Percentiles rank a stretch among this genome's conserved stretches.
phyloP scores from a whole-genome alignment of 2,113 vertebrate species.

The Leucosticte australis region DNA sequence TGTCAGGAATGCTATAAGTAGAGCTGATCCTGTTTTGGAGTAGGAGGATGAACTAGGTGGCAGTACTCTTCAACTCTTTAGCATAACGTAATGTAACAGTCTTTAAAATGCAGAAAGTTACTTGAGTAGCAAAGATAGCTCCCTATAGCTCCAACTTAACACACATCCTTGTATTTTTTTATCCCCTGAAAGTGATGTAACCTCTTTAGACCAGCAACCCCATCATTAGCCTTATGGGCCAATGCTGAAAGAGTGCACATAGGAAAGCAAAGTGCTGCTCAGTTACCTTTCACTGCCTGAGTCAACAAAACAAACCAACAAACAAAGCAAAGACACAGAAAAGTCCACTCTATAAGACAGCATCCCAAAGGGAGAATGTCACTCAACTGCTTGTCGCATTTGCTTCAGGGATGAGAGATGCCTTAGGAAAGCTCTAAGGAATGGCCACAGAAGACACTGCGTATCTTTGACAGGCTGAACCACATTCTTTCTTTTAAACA shows the following conservation, averaged over 20 bases:
- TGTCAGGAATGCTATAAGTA: conserved; percentile 62
- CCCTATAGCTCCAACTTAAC: neutral
- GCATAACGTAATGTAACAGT: conserved; percentile 12
- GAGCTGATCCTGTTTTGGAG: conserved; percentile 38
- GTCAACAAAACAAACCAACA: neutral
- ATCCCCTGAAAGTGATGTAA: neutral
- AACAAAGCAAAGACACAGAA: neutral
- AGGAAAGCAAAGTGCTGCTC: neutral
- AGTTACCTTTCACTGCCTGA: neutral
- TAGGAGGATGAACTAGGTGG: conserved; percentile 65
- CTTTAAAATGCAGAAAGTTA: conserved; percentile 36
- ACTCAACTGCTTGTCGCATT: neutral
- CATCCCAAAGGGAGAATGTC: neutral
- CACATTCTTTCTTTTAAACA: neutral
- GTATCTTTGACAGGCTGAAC: neutral
- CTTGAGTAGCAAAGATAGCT: neutral
- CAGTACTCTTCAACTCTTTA: conserved; percentile 48
- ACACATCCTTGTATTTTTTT: neutral
- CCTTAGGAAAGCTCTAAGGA: conserved; percentile 31
- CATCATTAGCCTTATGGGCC: neutral
- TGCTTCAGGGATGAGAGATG: neutral
- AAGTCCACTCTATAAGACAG: neutral
- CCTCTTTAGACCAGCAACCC: neutral
- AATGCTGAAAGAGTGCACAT: neutral
- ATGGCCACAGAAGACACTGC: neutral